Conservation (phyloP, 2,888 invertebrate species). For the Hybos culiciformis region DNA sequence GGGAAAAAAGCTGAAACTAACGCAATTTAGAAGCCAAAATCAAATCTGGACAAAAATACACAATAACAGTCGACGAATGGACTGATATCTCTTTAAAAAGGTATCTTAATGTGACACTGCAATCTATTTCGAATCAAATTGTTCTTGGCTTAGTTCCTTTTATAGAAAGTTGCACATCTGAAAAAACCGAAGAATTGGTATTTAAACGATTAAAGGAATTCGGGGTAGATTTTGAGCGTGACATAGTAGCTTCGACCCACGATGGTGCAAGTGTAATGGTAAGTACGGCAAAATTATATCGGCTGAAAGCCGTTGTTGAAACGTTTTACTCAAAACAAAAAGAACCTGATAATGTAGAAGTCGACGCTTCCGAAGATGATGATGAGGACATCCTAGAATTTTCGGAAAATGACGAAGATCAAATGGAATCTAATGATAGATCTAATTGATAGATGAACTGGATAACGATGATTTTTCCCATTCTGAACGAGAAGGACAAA, state of each 20-base stretch:
- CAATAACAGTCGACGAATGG: conserved; percentile 3
- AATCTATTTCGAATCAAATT: background rate
- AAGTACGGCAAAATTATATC: too few species aligned
- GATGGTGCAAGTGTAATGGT: background rate
- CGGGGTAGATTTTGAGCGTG: conserved; percentile 1
- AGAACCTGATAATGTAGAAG: background rate
- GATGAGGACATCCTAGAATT: background rate
- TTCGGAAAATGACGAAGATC: background rate
- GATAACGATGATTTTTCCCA: too few species aligned
- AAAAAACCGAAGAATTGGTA: background rate
- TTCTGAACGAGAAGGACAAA: too few species aligned
- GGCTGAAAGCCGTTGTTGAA: too few species aligned
- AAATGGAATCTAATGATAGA: background rate
- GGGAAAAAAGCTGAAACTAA: background rate
- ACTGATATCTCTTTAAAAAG: conserved; percentile 1
- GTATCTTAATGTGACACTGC: conserved; percentile 3
- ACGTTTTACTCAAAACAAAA: background rate
- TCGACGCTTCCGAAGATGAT: background rate
- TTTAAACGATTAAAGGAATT: background rate
- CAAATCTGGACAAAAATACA: background rate
- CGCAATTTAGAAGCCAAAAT: background rate
- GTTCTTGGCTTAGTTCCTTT: background rate
- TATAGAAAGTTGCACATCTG: background rate
- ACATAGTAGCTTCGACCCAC: background rate
- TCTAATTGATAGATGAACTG: too few species aligned